Conservation (phyloP, 2,888 invertebrate genomes). For the Lepidochitona cinerea region DNA sequence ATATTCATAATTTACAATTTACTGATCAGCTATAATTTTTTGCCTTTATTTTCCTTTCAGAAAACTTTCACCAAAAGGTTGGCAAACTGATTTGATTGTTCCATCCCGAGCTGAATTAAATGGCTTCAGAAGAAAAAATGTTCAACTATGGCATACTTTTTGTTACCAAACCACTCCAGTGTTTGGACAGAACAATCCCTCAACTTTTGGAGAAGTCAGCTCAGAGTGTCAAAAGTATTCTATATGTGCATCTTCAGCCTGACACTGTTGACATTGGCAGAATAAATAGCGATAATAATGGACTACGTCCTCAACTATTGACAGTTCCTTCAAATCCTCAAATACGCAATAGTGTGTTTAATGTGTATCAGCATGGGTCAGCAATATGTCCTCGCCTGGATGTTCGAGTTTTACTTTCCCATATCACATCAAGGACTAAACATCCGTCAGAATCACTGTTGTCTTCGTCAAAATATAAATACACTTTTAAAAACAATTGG, state of each 20-base stretch:
- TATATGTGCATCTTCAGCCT: conserved; percentile 59
- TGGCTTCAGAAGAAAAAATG: conserved; percentile 30
- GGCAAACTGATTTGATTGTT: no score
- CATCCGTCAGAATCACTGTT: background rate
- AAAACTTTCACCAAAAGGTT: no score
- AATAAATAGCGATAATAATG: background rate
- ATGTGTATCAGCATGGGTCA: conserved; percentile 46
- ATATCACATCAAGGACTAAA: conserved; percentile 27
- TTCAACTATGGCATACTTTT: conserved; percentile 49
- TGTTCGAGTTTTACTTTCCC: conserved; percentile 48
- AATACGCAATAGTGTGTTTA: conserved; percentile 39
- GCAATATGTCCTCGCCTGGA: conserved; percentile 45
- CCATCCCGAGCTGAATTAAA: background rate
- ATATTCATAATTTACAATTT: no score
- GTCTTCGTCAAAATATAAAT: background rate
- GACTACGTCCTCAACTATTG: conserved; percentile 16
- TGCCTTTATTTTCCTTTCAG: no score
- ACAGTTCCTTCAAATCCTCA: conserved; percentile 42
- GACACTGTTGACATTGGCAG: background rate
- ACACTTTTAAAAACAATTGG: background rate
- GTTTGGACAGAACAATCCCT: conserved; percentile 35
- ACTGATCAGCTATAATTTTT: no score
- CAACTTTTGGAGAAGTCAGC: conserved; percentile 42
- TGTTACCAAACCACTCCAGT: conserved; percentile 50
- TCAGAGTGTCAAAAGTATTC: conserved; percentile 41